A percentile compares a stretch with the other conserved stretches of the same genome.
Evolutionary conservation across 2,113 vertebrate genomes (phyloP).

Genomic region (Python bivittatus): DNA sequence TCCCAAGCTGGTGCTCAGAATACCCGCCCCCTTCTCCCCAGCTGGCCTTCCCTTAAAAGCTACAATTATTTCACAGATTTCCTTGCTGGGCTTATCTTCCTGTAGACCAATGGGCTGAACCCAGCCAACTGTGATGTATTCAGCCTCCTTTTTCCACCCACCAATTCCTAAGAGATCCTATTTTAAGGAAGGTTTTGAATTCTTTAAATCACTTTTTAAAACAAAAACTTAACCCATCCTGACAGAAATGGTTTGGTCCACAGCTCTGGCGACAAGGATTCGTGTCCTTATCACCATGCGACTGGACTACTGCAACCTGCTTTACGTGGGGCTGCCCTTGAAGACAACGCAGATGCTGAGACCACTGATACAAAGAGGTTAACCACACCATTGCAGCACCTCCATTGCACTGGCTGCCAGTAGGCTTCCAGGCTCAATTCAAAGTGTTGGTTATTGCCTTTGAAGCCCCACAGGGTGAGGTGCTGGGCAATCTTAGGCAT

Average conservation of each 20-base stretch:
- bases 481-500: background rate
- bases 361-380: background rate
- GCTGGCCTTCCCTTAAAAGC: background rate
- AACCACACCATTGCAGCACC: background rate
- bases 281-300: background rate
- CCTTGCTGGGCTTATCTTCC: background rate
- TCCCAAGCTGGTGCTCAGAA: background rate
- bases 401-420: background rate
- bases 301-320: background rate
- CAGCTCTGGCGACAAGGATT: background rate
- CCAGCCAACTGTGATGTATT: background rate
- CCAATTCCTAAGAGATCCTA: background rate
- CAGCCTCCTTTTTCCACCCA: background rate
- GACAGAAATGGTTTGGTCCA: background rate
- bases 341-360: background rate
- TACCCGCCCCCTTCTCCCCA: background rate
- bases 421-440: background rate
- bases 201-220: background rate
- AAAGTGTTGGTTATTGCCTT: background rate
- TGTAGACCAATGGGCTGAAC: background rate
- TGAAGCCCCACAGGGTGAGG: background rate
- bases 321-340: background rate
- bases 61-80: background rate
- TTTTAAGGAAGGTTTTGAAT: background rate
- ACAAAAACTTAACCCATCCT: background rate